Evolutionary conservation across 1,140 invertebrate species (phyloP).

Genomic region (Grapholita molesta): DNA sequence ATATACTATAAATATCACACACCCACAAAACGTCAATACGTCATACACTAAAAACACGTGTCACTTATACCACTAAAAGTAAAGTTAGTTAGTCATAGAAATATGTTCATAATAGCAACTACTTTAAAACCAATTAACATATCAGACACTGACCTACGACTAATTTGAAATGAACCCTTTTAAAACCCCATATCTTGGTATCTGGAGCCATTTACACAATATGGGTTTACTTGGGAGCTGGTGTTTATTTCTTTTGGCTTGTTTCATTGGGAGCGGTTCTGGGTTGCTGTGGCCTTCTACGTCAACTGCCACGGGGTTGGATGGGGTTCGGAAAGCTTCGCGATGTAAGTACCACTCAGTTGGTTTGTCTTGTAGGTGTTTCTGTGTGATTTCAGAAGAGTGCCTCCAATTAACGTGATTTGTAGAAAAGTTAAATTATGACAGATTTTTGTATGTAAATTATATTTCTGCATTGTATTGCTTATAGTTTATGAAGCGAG

Average conservation of each 20-base stretch:
- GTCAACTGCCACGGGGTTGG: slow-evolving; percentile 37
- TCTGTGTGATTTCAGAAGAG: too few relatives aligned
- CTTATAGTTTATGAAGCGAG: too few relatives aligned
- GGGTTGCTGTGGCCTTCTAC: slow-evolving; percentile 42
- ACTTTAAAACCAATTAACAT: slow-evolving; percentile 8
- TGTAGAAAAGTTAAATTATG: too few relatives aligned
- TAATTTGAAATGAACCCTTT: slow-evolving; percentile 26
- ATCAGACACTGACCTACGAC: slow-evolving; percentile 52
- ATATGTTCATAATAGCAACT: not conserved
- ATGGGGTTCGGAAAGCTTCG: slow-evolving; percentile 53
- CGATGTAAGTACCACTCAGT: slow-evolving; percentile 53
- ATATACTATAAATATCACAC: too few relatives aligned
- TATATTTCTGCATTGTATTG: too few relatives aligned
- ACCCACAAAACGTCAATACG: too few relatives aligned
- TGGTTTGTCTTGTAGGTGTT: too few relatives aligned
- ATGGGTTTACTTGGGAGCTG: slow-evolving; percentile 28
- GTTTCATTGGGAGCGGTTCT: slow-evolving; percentile 16
- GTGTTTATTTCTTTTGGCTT: slow-evolving; percentile 21
- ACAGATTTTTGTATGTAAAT: too few relatives aligned
- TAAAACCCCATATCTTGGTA: not conserved
- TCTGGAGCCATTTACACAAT: slow-evolving; percentile 2
- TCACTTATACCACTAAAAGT: too few relatives aligned
- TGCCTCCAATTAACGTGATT: too few relatives aligned
- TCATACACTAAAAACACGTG: too few relatives aligned
- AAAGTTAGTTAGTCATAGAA: too few relatives aligned